Conservation (phyloP, 2,797 vertebrate genomes). For the Sardinella longiceps region DNA sequence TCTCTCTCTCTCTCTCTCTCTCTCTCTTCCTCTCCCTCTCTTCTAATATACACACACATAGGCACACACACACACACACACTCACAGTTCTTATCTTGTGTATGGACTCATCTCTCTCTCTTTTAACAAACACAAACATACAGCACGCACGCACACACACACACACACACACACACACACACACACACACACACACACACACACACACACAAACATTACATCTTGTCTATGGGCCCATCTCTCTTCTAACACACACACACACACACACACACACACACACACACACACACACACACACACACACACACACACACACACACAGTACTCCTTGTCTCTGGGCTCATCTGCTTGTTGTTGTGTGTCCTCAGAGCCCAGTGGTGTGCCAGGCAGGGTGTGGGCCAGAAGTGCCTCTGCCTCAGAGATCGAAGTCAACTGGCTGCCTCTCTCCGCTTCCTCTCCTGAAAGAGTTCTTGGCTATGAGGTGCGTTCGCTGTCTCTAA, state of each 20-base stretch:
- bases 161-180: no score
- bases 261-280: not conserved
- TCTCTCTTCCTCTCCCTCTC: no score
- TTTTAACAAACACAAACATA: no score
- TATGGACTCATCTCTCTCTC: no score
- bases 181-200: not conserved
- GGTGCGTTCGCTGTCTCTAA: slow-evolving; percentile 79
- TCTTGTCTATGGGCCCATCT: no score
- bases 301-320: not conserved
- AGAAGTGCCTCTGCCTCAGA: slow-evolving; percentile 87
- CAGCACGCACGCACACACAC: no score
- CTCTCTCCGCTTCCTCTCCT: slow-evolving; percentile 84
- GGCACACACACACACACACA: no score
- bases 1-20: no score
- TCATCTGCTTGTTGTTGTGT: slow-evolving; percentile 42
- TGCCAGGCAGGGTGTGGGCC: slow-evolving; percentile 83
- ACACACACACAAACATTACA: not conserved
- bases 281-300: not conserved
- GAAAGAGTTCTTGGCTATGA: slow-evolving; percentile 94
- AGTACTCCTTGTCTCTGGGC: not conserved
- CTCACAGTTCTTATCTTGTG: no score
- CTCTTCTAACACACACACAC: not conserved
- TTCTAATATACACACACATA: no score
- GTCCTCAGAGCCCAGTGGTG: slow-evolving; percentile 84
- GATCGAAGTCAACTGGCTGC: slow-evolving; percentile 89